phyloP scores from a whole-genome alignment of 2,797 vertebrate species.

The Cirrhinus molitorella region DNA sequence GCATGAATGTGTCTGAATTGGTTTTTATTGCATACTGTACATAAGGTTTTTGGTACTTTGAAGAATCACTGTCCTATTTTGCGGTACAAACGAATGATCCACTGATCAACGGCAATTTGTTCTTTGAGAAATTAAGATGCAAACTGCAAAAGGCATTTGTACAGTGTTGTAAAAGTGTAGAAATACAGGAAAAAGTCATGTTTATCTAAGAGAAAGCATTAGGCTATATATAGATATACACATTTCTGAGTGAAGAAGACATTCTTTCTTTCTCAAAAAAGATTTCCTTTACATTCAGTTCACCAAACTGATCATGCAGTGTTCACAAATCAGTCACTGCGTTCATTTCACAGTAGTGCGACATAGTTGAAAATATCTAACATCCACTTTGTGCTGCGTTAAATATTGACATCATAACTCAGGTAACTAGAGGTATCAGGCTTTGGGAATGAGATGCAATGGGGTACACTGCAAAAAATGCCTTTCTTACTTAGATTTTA shows the following conservation, averaged over 20 bases:
- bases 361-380: neutral
- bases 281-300: slow-evolving; percentile 35
- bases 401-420: neutral
- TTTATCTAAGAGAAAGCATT: neutral
- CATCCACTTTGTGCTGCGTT: slow-evolving; percentile 15
- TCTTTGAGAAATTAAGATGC: neutral
- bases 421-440: neutral
- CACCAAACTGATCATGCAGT: slow-evolving; percentile 27
- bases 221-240: neutral
- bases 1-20: slow-evolving; percentile 4
- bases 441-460: neutral
- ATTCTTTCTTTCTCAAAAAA: slow-evolving; percentile 18
- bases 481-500: too few relatives aligned
- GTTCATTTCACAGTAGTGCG: slow-evolving; percentile 18
- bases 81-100: neutral
- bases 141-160: slow-evolving; percentile 7
- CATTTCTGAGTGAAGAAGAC: neutral
- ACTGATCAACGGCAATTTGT: neutral
- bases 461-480: too few relatives aligned
- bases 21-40: slow-evolving; percentile 29
- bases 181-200: neutral
- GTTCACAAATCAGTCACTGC: slow-evolving; percentile 5
- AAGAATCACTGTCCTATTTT: neutral
- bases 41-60: neutral
- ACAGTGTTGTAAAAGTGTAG: neutral